A percentile compares a stretch with the other conserved stretches of the same genome.
Evolutionary conservation across 64 coral and sea anemone genomes (phyloP).

Genomic region (Cladopsammia gracilis): DNA sequence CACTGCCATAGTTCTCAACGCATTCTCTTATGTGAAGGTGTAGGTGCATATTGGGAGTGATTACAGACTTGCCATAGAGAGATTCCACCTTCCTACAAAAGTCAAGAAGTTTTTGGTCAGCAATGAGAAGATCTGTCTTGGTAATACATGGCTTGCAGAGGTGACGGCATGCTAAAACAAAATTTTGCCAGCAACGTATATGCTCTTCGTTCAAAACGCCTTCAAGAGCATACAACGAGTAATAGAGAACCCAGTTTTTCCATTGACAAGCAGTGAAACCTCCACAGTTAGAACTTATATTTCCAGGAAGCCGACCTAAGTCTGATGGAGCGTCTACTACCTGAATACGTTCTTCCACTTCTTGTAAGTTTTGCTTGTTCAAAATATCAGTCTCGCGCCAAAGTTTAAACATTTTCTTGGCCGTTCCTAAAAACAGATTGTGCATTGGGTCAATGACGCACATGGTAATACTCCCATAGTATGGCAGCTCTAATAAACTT

Average conservation of each 20-base stretch:
- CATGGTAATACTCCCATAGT: conserved; percentile 57
- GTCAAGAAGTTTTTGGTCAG: conserved; percentile 32
- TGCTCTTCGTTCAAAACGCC: conserved; percentile 40
- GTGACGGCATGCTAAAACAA: conserved; percentile 47
- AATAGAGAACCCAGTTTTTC: conserved; percentile 77
- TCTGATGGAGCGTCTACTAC: conserved; percentile 30
- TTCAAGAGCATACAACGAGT: conserved; percentile 23
- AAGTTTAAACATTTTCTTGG: conserved; percentile 51
- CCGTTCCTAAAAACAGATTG: conserved; percentile 54
- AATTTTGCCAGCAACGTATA: conserved; percentile 69
- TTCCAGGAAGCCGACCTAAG: too few species aligned
- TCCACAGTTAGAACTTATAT: conserved; percentile 50
- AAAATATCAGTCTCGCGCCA: conserved; percentile 39
- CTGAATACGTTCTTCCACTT: conserved; percentile 32
- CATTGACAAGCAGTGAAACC: conserved; percentile 68
- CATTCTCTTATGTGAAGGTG: conserved; percentile 62
- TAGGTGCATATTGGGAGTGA: conserved; percentile 56
- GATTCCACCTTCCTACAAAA: conserved; percentile 58
- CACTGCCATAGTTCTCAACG: conserved; percentile 35
- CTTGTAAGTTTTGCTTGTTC: neutral
- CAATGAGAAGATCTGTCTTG: neutral
- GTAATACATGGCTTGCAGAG: conserved; percentile 36
- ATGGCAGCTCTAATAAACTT: conserved; percentile 31
- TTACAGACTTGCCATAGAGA: conserved; percentile 29
- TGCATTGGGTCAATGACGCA: conserved; percentile 60